Percentiles rank a stretch among this genome's conserved stretches.
Evolutionary conservation across 92 coral and sea anemone genomes (phyloP).

Genomic region (Actinostola sp.): DNA sequence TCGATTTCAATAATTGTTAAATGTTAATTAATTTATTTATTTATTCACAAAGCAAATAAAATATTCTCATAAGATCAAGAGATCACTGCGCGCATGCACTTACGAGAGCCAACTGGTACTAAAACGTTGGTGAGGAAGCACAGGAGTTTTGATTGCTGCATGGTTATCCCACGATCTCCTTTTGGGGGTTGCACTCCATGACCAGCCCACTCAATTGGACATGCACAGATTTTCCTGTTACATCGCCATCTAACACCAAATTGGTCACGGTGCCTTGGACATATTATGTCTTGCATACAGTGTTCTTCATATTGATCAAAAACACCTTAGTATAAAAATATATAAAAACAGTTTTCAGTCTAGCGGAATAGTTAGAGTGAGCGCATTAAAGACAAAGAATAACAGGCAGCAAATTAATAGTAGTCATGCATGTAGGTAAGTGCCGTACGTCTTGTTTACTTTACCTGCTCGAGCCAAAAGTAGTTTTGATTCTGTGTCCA

Average conservation of each 20-base stretch:
- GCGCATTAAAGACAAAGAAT: no score
- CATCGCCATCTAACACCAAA: conserved; percentile 62
- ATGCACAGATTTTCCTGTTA: conserved; percentile 41
- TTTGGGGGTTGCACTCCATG: conserved; percentile 23
- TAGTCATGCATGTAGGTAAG: no score
- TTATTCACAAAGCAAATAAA: no score
- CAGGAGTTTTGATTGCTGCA: conserved; percentile 40
- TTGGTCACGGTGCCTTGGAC: conserved; percentile 61
- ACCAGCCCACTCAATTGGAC: conserved; percentile 43
- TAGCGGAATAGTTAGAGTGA: no score
- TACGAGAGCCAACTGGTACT: conserved; percentile 61
- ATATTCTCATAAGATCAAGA: no score
- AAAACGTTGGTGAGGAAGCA: conserved; percentile 28
- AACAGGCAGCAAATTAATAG: no score
- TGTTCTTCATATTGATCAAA: conserved; percentile 17
- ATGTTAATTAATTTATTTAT: no score
- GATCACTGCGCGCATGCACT: conserved; percentile 12
- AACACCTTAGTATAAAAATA: background rate
- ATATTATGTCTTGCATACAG: conserved; percentile 27
- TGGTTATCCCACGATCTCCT: conserved; percentile 52
- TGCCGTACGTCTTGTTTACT: background rate
- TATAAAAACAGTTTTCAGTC: background rate
- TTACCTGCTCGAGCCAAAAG: conserved; percentile 53
- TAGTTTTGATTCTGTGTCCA: conserved; percentile 29
- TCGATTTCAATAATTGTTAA: no score